A percentile compares a stretch with the other conserved stretches of the same genome.
phyloP scores from a whole-genome alignment of 2,888 invertebrate genomes.

The Eilema griseolum region DNA sequence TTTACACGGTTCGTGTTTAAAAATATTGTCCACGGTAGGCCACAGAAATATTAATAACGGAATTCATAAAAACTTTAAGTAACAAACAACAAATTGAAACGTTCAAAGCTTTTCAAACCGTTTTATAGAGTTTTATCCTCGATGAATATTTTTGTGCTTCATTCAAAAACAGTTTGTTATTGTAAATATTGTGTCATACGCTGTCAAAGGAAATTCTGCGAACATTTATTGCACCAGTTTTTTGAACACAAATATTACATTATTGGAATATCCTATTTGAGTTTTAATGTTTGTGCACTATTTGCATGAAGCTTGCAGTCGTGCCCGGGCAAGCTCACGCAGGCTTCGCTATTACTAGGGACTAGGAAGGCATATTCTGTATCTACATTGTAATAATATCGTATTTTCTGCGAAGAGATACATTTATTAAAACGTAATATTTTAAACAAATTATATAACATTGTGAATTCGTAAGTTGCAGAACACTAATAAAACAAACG shows the following conservation, averaged over 20 bases:
- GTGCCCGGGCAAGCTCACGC: constrained; percentile 7
- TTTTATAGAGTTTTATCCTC: no score
- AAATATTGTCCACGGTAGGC: no score
- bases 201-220: not conserved
- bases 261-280: constrained; percentile 15
- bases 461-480: no score
- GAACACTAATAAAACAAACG: no score
- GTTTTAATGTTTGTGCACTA: constrained; percentile 6
- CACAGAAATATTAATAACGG: not conserved
- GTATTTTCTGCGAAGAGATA: not conserved
- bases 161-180: not conserved
- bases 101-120: no score
- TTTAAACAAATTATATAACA: not conserved
- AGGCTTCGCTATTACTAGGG: not conserved
- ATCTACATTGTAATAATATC: not conserved
- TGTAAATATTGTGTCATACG: not conserved
- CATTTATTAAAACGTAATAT: not conserved
- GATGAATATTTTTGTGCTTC: no score
- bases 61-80: not conserved
- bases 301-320: constrained; percentile 8
- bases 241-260: constrained; percentile 7
- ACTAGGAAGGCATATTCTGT: constrained; percentile 13
- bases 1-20: no score
- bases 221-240: no score
- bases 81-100: not conserved